Percentiles rank a stretch among this genome's conserved stretches.
Conservation (phyloP, 2,113 vertebrate species). For the Tapirus terrestris region DNA sequence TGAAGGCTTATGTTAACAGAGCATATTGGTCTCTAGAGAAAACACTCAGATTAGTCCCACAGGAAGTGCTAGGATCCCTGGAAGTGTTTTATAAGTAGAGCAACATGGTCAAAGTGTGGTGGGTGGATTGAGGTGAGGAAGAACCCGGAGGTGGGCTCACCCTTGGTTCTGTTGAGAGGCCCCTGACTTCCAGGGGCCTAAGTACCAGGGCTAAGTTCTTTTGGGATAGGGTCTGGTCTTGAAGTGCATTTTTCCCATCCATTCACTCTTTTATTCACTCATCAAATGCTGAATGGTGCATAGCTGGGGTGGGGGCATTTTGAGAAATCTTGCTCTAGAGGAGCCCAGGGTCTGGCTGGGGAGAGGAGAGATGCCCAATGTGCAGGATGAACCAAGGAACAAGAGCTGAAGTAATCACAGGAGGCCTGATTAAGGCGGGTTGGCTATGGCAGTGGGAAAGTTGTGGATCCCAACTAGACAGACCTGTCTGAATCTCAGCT, state of each 20-base stretch:
- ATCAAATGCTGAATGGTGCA: background rate
- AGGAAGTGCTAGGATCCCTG: background rate
- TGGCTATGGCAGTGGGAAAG: background rate
- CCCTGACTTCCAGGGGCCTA: background rate
- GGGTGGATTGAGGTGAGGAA: background rate
- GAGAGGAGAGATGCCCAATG: background rate
- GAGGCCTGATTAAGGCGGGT: background rate
- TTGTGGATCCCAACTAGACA: background rate
- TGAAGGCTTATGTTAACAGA: constrained; percentile 39
- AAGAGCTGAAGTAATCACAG: background rate
- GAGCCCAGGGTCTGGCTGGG: background rate
- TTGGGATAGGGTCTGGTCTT: background rate
- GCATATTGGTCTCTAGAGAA: background rate
- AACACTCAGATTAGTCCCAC: background rate
- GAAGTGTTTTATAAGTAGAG: background rate
- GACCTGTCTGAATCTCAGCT: constrained; percentile 20
- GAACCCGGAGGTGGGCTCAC: background rate
- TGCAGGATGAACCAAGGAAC: background rate
- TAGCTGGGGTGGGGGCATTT: background rate
- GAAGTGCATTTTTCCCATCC: background rate
- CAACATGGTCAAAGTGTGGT: background rate
- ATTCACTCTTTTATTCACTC: background rate
- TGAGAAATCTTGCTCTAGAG: constrained; percentile 3
- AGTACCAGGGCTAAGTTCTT: background rate
- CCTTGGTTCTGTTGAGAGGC: background rate